phyloP scores from a whole-genome alignment of 2,113 vertebrate genomes.

The Amphiprion ocellaris region DNA sequence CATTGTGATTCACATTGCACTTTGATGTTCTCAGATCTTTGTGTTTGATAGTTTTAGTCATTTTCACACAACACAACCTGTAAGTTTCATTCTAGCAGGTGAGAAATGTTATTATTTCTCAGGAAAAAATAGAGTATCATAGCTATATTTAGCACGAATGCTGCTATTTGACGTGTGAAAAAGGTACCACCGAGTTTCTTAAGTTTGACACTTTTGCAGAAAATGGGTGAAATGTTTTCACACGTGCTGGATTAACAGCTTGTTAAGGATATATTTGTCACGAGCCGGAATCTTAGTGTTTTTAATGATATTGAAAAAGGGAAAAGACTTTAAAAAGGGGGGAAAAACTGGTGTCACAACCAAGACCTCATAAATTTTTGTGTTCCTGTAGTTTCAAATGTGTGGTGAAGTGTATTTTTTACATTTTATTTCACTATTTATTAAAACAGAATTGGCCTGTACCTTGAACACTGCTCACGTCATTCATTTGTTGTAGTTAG shows the following conservation, averaged over 20 bases:
- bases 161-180: slow-evolving; percentile 49
- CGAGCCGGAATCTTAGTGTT: slow-evolving; percentile 12
- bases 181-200: slow-evolving; percentile 8
- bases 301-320: slow-evolving; percentile 37
- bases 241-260: neutral
- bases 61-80: slow-evolving; percentile 20
- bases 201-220: slow-evolving; percentile 31
- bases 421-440: slow-evolving; percentile 61
- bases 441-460: slow-evolving; percentile 51
- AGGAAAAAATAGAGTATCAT: slow-evolving; percentile 31
- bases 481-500: slow-evolving; percentile 2
- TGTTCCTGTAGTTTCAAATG: slow-evolving; percentile 36
- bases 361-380: slow-evolving; percentile 29
- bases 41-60: neutral
- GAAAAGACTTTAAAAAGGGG: slow-evolving; percentile 19
- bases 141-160: slow-evolving; percentile 49
- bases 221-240: slow-evolving; percentile 36
- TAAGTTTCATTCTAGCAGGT: slow-evolving; percentile 27
- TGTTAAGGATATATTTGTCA: slow-evolving; percentile 14
- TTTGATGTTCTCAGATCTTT: slow-evolving; percentile 14
- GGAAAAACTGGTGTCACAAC: slow-evolving; percentile 28
- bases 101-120: slow-evolving; percentile 40
- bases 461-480: neutral
- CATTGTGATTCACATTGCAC: slow-evolving; percentile 5
- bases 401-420: slow-evolving; percentile 47